Evolutionary conservation across 1,140 invertebrate species (phyloP), one percentile per base, ranked within the genome.

Genomic region (Diploscapter pachys): DNA sequence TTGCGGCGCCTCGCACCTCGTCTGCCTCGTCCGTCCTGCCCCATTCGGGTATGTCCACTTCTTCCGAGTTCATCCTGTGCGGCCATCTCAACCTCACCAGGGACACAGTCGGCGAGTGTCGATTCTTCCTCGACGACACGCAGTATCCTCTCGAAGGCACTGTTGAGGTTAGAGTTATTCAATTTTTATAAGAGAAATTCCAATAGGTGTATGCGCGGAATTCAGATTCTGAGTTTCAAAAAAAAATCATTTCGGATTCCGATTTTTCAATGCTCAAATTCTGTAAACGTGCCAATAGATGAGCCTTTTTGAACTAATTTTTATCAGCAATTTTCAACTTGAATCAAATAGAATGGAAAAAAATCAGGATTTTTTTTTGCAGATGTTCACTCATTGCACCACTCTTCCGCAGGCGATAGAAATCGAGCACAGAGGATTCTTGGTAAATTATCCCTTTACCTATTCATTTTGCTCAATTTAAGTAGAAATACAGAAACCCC

Each of bases 91-190:
- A 64, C 31, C 61, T 72, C 4, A 62, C 56, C 9, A 6, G 74
- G 50, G 74, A 76, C 53, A 61, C 74, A n/a, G 48, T 54, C 5
- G 68, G 68, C 6, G 51, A 62, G 11, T 62, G 59, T 61, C 48
- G 59, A 48, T 56, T 76, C 13, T 76, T 71, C 63, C 48, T 76
- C 48, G 74, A 76, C 63, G 74, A 70, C 4, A 55, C 54, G 50
- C 62, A 76, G 0, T 76, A 76, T 66, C 74, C 74, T 2, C 69
- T 76, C 4, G 74, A 76, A 13, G 74, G 74, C 52, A 76, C 74
- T n/a, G 57, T 76, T 8, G 68, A 64, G 54, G 55, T 76, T 13
- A 73, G 31, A 31, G 31, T 31, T 31, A 31, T 31, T 31, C 31
- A 31, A 31, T 31, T 31, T 31, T 31, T 31, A 31, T 1, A 31